Percentiles rank a stretch among this genome's conserved stretches.
Conservation (phyloP, 2,113 vertebrate genomes). For the Psammodynastes pulverulentus region DNA sequence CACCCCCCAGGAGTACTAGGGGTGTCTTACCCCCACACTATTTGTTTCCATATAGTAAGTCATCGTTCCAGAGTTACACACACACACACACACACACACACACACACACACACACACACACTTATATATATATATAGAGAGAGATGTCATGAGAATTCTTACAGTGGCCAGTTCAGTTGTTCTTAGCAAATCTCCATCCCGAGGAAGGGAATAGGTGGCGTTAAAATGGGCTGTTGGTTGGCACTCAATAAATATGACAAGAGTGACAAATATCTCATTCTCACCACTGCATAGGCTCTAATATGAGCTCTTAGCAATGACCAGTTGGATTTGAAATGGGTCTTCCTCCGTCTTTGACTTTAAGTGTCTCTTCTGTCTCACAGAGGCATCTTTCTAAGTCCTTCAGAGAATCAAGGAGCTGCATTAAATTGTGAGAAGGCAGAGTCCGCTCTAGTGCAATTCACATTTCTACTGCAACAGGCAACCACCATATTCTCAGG, state of each 20-base stretch:
- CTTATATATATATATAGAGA: too few species aligned
- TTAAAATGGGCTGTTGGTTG: neutral
- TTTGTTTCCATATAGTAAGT: too few species aligned
- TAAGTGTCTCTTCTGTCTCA: neutral
- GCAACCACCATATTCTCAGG: neutral
- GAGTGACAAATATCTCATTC: neutral
- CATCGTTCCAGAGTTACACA: too few species aligned
- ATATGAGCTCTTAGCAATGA: neutral
- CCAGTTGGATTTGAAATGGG: neutral
- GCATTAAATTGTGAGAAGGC: neutral
- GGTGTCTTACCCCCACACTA: too few species aligned
- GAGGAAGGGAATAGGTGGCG: neutral
- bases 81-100: too few species aligned
- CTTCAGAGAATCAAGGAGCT: neutral
- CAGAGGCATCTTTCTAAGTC: neutral
- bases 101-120: too few species aligned
- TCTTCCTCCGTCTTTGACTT: neutral
- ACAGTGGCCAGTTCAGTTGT: neutral
- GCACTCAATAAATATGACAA: neutral
- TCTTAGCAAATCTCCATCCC: neutral
- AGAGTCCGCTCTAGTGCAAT: neutral
- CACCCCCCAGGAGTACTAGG: too few species aligned
- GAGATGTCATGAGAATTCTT: neutral
- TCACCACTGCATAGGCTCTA: neutral
- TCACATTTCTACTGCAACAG: neutral